phyloP scores from a whole-genome alignment of 1,140 invertebrate genomes.

The Drosophila ercepeae region DNA sequence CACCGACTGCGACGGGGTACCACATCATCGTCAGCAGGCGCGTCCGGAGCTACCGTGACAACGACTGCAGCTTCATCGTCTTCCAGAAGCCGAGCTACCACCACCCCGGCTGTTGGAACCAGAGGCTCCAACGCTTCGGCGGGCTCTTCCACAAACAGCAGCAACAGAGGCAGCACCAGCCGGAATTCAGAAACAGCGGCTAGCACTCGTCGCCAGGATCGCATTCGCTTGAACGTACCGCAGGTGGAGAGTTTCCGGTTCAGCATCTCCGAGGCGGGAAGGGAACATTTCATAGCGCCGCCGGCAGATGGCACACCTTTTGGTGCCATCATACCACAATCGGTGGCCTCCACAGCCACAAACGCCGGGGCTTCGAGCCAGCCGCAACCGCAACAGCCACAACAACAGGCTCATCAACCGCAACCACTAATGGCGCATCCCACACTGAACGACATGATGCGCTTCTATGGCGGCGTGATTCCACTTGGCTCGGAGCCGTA shows the following conservation, averaged over 20 bases:
- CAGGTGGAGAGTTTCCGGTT: not conserved
- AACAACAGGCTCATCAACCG: not conserved
- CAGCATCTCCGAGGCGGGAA: not conserved
- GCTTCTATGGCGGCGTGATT: conserved; percentile 22
- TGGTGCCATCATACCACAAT: not conserved
- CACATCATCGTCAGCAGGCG: not conserved
- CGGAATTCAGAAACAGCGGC: not conserved
- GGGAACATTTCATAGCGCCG: not conserved
- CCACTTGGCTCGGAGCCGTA: not conserved
- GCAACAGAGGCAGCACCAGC: not conserved
- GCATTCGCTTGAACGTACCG: not conserved
- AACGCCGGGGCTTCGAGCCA: not conserved
- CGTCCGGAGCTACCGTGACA: not conserved
- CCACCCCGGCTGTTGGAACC: not conserved
- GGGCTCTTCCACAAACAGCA: not conserved
- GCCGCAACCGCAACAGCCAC: not conserved
- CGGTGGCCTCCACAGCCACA: not conserved
- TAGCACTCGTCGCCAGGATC: not conserved
- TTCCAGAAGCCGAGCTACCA: no score
- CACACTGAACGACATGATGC: conserved; percentile 31
- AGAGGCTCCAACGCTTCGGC: not conserved
- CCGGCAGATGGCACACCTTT: not conserved
- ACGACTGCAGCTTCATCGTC: no score
- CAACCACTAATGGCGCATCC: not conserved
- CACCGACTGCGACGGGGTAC: not conserved